Evolutionary conservation across 2,113 vertebrate genomes (phyloP).

Genomic region (Malurus melanocephalus): DNA sequence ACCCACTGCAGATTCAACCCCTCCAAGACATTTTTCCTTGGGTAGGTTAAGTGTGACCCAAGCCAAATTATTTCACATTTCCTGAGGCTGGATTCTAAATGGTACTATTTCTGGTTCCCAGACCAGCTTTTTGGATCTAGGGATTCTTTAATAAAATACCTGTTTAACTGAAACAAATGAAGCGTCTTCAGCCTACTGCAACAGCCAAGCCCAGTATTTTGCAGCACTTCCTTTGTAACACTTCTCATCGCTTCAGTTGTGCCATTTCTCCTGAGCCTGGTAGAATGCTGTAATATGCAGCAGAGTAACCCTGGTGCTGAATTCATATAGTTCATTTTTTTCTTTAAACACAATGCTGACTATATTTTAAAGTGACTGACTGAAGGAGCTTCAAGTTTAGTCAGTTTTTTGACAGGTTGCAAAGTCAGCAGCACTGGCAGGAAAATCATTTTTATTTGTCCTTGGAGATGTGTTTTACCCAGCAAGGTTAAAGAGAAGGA

Average conservation of each 20-base stretch:
- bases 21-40: not conserved
- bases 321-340: not conserved
- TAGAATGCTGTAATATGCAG: not conserved
- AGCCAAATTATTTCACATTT: not conserved
- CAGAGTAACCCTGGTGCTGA: not conserved
- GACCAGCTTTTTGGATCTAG: not conserved
- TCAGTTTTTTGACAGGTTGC: conserved; percentile 63
- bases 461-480: conserved; percentile 65
- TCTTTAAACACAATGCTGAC: conserved; percentile 16
- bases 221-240: not conserved
- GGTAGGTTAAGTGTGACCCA: not conserved
- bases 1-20: not conserved
- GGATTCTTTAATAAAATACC: not conserved
- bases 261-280: not conserved
- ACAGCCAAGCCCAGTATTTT: not conserved
- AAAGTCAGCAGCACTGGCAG: conserved; percentile 60
- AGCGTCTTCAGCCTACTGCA: not conserved
- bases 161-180: not conserved
- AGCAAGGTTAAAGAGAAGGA: conserved; percentile 68
- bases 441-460: conserved; percentile 68
- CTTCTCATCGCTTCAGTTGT: not conserved
- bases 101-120: not conserved
- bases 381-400: conserved; percentile 46
- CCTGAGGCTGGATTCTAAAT: not conserved
- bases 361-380: conserved; percentile 59